Percentiles rank a stretch among this genome's conserved stretches.
Conservation (phyloP, 2,797 vertebrate genomes). For the Serranus cabrilla region DNA sequence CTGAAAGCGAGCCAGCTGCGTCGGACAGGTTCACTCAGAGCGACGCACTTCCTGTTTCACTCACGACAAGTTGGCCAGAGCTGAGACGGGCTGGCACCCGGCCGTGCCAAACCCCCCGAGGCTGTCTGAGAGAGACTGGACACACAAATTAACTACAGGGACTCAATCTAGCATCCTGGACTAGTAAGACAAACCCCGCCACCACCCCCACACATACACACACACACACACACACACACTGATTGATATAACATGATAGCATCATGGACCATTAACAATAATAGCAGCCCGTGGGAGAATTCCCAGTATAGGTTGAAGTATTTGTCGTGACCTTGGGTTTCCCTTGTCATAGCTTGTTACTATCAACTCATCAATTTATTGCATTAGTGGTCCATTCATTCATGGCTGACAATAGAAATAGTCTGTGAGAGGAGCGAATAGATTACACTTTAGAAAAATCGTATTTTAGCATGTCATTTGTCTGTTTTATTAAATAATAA, state of each 20-base stretch:
- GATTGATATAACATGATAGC: slow-evolving; percentile 66
- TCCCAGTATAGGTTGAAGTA: slow-evolving; percentile 39
- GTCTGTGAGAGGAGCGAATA: not conserved
- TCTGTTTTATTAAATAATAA: not conserved
- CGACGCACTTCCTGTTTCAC: slow-evolving; percentile 63
- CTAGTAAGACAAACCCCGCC: slow-evolving; percentile 23
- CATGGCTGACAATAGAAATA: slow-evolving; percentile 6
- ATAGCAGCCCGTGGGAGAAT: slow-evolving; percentile 61
- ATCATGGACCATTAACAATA: slow-evolving; percentile 66
- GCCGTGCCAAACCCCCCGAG: slow-evolving; percentile 67
- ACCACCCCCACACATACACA: slow-evolving; percentile 28
- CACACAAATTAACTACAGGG: slow-evolving; percentile 65
- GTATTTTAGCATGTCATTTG: not conserved
- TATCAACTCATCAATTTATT: slow-evolving; percentile 29
- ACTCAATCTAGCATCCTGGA: slow-evolving; percentile 52
- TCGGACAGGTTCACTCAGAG: slow-evolving; percentile 64
- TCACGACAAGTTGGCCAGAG: slow-evolving; percentile 67
- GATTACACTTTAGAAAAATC: not conserved
- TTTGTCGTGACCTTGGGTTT: slow-evolving; percentile 54
- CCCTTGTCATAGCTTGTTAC: slow-evolving; percentile 49
- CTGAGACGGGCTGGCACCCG: slow-evolving; percentile 68
- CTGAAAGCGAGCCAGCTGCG: slow-evolving; percentile 33
- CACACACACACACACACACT: slow-evolving; percentile 39
- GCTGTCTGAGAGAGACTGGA: slow-evolving; percentile 69
- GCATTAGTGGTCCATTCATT: slow-evolving; percentile 38